Conservation (phyloP, 2,113 vertebrate species). For the Galeopterus variegatus region DNA sequence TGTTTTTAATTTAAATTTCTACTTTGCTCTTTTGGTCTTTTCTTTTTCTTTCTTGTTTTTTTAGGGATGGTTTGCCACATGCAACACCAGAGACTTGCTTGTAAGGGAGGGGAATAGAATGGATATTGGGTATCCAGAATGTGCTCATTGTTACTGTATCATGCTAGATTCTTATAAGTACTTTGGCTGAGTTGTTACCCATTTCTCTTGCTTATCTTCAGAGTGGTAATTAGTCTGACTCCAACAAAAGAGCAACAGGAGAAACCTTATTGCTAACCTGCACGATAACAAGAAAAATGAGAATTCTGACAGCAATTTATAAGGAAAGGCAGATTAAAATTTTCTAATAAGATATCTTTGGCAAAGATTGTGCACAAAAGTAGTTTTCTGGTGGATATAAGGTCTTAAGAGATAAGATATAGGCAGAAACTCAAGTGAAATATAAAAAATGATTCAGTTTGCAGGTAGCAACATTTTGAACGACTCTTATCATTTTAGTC, state of each 20-base stretch:
- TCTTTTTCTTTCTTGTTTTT: background rate
- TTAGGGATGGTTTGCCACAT: background rate
- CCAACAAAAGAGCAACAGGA: background rate
- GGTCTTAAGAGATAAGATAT: background rate
- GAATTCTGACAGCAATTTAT: background rate
- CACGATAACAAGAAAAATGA: background rate
- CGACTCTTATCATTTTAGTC: background rate
- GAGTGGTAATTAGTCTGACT: background rate
- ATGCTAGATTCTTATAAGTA: background rate
- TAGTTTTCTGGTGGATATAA: background rate
- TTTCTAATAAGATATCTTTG: background rate
- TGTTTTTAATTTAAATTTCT: background rate
- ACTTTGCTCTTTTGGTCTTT: background rate
- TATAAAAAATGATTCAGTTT: constrained; percentile 27
- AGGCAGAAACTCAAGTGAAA: background rate
- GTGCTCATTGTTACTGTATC: background rate
- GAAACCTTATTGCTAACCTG: background rate
- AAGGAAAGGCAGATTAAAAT: constrained; percentile 2
- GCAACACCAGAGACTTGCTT: background rate
- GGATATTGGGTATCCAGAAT: background rate
- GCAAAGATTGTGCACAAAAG: background rate
- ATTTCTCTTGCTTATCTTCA: background rate
- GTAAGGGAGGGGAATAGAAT: background rate
- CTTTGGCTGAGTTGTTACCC: background rate
- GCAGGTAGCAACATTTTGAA: background rate